A percentile compares a stretch with the other conserved stretches of the same genome.
Evolutionary conservation across 2,888 invertebrate genomes (phyloP).

Genomic region (Cantharis flavilabris): DNA sequence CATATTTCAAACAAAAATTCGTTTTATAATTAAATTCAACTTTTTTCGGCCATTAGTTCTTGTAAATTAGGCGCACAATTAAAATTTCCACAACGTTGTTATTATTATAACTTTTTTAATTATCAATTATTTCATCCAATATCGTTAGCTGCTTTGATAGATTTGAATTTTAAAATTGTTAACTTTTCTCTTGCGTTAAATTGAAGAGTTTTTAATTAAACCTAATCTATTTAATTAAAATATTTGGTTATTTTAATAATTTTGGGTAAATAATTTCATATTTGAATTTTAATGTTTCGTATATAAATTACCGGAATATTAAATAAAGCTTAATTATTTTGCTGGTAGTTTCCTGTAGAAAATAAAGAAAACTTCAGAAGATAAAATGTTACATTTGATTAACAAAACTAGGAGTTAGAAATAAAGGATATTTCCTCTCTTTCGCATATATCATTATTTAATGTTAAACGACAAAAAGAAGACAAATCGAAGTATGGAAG

Average conservation of each 20-base stretch:
- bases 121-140: neutral
- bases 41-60: neutral
- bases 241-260: neutral
- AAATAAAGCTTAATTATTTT: neutral
- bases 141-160: neutral
- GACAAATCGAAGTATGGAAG: constrained; percentile 54
- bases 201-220: neutral
- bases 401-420: neutral
- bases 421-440: constrained; percentile 29
- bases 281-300: neutral
- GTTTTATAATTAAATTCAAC: neutral
- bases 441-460: constrained; percentile 53
- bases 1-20: neutral
- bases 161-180: neutral
- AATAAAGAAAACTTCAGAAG: neutral
- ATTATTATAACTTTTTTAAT: neutral
- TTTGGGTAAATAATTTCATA: neutral
- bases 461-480: constrained; percentile 56
- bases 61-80: neutral
- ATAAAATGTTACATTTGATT: neutral
- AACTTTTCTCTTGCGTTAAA: neutral
- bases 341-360: neutral
- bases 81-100: neutral
- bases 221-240: neutral
- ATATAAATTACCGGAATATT: neutral